These are phyloP conservation scores for Isurus oxyrinchus DNA, from an alignment of 2,113 vertebrate species.

Conservation along the genomic window DNA sequence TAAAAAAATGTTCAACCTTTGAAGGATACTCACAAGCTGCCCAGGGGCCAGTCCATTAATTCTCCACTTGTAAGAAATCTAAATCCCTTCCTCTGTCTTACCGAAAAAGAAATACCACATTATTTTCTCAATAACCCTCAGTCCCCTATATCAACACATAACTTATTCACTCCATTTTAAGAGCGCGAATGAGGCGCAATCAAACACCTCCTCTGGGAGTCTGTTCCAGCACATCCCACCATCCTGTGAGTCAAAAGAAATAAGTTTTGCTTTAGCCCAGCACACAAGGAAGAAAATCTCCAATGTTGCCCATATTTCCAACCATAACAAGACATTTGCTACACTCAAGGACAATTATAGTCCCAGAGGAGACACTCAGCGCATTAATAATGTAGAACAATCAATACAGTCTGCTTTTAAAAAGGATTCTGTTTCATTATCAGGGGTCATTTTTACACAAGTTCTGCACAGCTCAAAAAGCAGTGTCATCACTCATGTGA, in stretches of 20 bases:
- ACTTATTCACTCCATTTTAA: not conserved
- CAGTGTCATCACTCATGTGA: not conserved
- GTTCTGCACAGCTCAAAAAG: not conserved
- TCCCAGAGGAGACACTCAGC: not conserved
- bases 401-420: not conserved
- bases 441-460: not conserved
- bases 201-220: not conserved
- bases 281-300: not conserved
- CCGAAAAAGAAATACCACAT: not conserved
- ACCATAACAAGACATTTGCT: not conserved
- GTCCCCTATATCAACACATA: not conserved
- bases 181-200: not conserved
- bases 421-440: not conserved
- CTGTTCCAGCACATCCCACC: not conserved
- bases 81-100: not conserved
- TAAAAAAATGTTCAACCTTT: no score
- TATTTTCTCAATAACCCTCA: not conserved
- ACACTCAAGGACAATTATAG: not conserved
- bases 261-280: not conserved
- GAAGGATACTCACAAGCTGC: no score
- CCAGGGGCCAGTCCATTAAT: no score
- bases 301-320: not conserved
- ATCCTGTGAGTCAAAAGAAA: not conserved
- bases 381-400: not conserved
- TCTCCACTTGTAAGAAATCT: not conserved